Conservation (phyloP, 1,140 invertebrate genomes). For the Brachionus sp. region DNA sequence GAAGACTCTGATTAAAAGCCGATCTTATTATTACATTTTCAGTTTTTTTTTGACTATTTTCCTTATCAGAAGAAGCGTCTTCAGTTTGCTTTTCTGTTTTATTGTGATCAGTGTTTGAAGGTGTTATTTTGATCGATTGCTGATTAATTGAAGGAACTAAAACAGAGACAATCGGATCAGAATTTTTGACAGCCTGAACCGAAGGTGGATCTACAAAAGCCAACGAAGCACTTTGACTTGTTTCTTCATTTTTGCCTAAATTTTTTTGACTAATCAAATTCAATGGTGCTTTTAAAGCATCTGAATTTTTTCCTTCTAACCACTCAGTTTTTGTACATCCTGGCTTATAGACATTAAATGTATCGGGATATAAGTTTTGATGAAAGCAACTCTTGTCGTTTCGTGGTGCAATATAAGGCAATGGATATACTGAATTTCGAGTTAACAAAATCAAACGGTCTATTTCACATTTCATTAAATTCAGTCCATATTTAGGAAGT, state of each 20-base stretch:
- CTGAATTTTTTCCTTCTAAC: slow-evolving; percentile 55
- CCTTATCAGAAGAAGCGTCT: background rate
- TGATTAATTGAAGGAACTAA: background rate
- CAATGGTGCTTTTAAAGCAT: background rate
- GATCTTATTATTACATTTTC: slow-evolving; percentile 1
- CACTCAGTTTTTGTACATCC: slow-evolving; percentile 74
- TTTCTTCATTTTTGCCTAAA: background rate
- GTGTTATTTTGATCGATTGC: background rate
- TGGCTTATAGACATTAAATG: slow-evolving; percentile 70
- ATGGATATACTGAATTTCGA: slow-evolving; percentile 77
- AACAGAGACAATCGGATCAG: background rate
- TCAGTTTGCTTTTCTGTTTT: background rate
- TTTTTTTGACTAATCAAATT: slow-evolving; percentile 18
- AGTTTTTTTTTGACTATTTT: background rate
- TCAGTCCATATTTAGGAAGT: slow-evolving; percentile 81
- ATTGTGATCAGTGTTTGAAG: background rate
- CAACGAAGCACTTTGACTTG: background rate
- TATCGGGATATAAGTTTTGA: slow-evolving; percentile 84
- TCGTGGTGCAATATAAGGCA: slow-evolving; percentile 87
- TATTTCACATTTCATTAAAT: slow-evolving; percentile 90
- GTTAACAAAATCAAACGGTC: slow-evolving; percentile 80
- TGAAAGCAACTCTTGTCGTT: slow-evolving; percentile 68
- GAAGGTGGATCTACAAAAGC: background rate
- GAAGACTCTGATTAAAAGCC: background rate
- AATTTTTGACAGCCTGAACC: background rate